Evolutionary conservation across 1,140 invertebrate genomes (phyloP).

Genomic region (Mycetomoellerius zeteki): DNA sequence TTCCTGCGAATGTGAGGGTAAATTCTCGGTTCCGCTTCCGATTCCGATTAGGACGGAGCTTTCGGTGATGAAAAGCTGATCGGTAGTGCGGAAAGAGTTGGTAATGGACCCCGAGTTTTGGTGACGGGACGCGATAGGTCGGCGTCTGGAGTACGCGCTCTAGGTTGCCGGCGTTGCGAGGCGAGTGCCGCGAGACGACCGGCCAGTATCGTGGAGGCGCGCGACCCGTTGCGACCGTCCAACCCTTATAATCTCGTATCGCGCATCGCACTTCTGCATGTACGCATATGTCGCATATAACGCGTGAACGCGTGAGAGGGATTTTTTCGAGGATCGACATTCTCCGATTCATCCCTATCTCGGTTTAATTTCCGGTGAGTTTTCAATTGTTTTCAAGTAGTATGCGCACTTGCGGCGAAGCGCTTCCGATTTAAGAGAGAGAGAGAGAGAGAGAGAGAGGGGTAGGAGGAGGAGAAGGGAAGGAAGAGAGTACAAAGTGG

Average conservation of each 20-base stretch:
- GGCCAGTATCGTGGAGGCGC: conserved; percentile 77
- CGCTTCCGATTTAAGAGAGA: neutral
- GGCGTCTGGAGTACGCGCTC: conserved; percentile 79
- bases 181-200: conserved; percentile 68
- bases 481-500: neutral
- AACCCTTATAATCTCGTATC: conserved; percentile 27
- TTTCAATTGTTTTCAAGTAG: conserved; percentile 34
- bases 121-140: conserved; percentile 66
- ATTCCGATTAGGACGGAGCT: neutral
- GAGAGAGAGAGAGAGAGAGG: neutral
- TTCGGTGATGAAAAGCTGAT: neutral
- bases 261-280: neutral
- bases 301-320: neutral
- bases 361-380: conserved; percentile 59
- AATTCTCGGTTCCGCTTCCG: neutral
- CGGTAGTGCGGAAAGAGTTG: conserved; percentile 22
- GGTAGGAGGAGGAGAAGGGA: neutral
- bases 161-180: conserved; percentile 73
- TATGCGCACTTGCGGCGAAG: neutral
- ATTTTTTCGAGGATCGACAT: conserved; percentile 19
- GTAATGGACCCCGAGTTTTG: conserved; percentile 21
- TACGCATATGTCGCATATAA: neutral
- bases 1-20: neutral
- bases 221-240: conserved; percentile 75
- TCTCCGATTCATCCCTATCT: neutral